Base-by-base conservation (phyloP, 2,888 invertebrate genomes). In the Andrena camellia region DNA sequence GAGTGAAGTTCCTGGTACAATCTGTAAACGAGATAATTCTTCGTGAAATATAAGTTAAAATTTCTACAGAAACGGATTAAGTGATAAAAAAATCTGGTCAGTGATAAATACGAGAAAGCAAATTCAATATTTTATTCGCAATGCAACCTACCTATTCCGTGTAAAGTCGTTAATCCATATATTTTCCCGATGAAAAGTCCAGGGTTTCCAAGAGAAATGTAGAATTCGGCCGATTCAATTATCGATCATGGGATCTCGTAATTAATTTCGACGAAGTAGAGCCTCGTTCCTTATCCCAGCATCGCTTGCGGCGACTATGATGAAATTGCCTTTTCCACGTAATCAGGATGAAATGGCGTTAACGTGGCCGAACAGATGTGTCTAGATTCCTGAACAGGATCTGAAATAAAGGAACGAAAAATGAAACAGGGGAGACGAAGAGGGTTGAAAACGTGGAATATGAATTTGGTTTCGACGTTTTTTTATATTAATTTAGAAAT, bases 241-340 rank as follows among this genome's bases (percentile, higher is more conserved):
- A 74, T 67, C 74, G 74, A 60, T 67, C 67, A 60, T 67, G 50
- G 67, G 57, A 42, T 29, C 60, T 26, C n/a, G 20, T 60, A 74
- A 74, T 74, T 67, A 74, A 67, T 74, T 74, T 60, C 74, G 33
- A 35, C 64, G 64, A 33, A 10, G 59, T 57, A 26, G 42, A 42
- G 13, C 13, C 42, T 42, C 42, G 17, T 42, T 17, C 42, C 42
- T 42, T 42, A 42, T 17, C 20, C 20, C 7, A 20, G 8, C 52
- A 52, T 52, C 52, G 20, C 62, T 71, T 31, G 33, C 62, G 67
- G 33, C 59, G 50, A 67, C 42, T 60, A 59, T 59, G 67, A 48
- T 54, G 50, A 23, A 60, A 74, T 67, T 74, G 59, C 52, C 52
- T 52, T 52, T 20, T 20, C 20, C 52, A 20, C 52, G 52, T 52